These are phyloP conservation scores for Drosophila erecta DNA, from an alignment of 1,140 invertebrate species.

Conservation along the genomic window DNA sequence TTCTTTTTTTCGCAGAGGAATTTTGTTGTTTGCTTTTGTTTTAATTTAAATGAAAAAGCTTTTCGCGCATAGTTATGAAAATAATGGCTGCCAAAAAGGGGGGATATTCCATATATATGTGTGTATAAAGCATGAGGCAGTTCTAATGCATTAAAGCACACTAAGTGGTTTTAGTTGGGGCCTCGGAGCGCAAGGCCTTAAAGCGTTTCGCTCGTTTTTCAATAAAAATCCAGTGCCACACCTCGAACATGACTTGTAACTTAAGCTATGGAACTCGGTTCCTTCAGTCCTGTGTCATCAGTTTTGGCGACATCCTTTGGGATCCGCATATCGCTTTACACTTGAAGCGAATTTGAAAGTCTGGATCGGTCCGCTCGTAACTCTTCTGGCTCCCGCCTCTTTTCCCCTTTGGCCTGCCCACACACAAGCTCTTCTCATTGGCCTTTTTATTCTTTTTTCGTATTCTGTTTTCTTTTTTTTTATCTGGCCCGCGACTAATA, in stretches of 20 bases:
- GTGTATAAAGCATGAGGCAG: neutral
- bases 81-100: constrained; percentile 57
- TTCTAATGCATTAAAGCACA: constrained; percentile 49
- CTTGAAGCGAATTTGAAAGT: constrained; percentile 82
- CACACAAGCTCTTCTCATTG: constrained; percentile 50
- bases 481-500: constrained; percentile 75
- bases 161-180: constrained; percentile 39
- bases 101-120: constrained; percentile 1
- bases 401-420: constrained; percentile 6
- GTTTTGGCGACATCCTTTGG: constrained; percentile 59
- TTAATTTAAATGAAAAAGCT: constrained; percentile 81
- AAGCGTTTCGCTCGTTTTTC: constrained; percentile 32
- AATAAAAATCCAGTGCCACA: constrained; percentile 41
- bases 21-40: constrained; percentile 45
- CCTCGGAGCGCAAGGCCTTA: constrained; percentile 20
- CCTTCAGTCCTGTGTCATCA: constrained; percentile 47
- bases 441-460: constrained; percentile 29
- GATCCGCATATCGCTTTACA: constrained; percentile 76
- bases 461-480: constrained; percentile 15
- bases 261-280: constrained; percentile 63
- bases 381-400: constrained; percentile 61
- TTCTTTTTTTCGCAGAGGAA: constrained; percentile 27
- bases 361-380: constrained; percentile 73
- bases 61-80: constrained; percentile 79
- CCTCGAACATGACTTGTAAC: constrained; percentile 76